These are phyloP conservation scores for Hippocampus abdominalis DNA, from an alignment of 2,113 vertebrate genomes.

Conservation along the genomic window DNA sequence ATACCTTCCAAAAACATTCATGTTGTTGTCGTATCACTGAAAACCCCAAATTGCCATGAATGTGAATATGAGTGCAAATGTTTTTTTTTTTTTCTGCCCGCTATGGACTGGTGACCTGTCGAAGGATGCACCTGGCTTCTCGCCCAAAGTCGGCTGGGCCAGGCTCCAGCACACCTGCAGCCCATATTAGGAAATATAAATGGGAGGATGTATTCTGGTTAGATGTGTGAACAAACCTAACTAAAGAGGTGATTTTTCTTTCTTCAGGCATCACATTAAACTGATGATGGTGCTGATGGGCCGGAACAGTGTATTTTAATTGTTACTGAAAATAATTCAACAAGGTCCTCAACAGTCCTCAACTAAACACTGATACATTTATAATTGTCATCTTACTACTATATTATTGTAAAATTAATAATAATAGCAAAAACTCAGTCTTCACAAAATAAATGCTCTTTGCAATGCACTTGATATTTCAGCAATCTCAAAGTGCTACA, in stretches of 20 bases:
- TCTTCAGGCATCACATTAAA: not conserved
- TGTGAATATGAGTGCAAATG: not conserved
- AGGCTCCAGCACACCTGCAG: not conserved
- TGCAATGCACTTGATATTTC: too few species aligned
- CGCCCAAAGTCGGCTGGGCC: not conserved
- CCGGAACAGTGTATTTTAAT: not conserved
- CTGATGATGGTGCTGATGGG: not conserved
- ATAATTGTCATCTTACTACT: not conserved
- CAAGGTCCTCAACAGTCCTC: too few species aligned
- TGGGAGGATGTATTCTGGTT: not conserved
- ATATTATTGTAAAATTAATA: not conserved
- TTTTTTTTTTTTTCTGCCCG: not conserved
- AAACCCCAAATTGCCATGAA: not conserved
- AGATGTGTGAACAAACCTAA: not conserved
- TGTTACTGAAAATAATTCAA: not conserved
- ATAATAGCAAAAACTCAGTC: too few species aligned
- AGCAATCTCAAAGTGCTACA: too few species aligned
- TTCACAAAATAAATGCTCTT: too few species aligned
- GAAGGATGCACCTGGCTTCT: not conserved
- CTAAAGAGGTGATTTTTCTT: not conserved
- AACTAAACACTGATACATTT: not conserved
- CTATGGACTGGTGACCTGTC: not conserved
- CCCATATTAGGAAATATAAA: not conserved
- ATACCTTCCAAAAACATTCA: not conserved
- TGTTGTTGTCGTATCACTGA: not conserved